Evolutionary conservation across 2,888 invertebrate genomes (phyloP).

Genomic region (Aleiodes leptofemur): DNA sequence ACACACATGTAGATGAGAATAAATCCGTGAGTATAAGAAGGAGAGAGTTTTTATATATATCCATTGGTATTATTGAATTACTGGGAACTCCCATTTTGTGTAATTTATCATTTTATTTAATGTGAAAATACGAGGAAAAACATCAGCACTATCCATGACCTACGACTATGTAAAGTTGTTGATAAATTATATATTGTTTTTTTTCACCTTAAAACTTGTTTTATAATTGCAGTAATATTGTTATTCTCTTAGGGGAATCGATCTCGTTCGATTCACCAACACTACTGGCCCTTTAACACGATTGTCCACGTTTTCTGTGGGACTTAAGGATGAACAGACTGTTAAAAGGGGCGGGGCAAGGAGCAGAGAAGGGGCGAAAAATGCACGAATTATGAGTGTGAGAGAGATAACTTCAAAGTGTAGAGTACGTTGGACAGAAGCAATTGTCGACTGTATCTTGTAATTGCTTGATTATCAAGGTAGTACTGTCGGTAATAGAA

Average conservation of each 20-base stretch:
- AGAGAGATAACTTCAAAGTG: too few species aligned
- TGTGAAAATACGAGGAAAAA: neutral
- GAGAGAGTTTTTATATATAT: neutral
- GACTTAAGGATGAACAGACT: too few species aligned
- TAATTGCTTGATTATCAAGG: too few species aligned
- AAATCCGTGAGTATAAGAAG: neutral
- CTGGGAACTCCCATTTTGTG: conserved; percentile 7
- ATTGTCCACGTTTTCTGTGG: too few species aligned
- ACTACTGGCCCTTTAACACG: conserved; percentile 5
- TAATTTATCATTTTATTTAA: neutral
- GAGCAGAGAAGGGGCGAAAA: neutral
- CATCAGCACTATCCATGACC: conserved; percentile 15
- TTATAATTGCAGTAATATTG: too few species aligned
- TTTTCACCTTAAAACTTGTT: too few species aligned
- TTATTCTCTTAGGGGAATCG: neutral
- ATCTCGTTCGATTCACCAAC: neutral
- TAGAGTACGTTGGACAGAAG: too few species aligned
- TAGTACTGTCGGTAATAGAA: too few species aligned
- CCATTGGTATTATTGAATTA: neutral
- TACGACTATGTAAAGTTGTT: neutral
- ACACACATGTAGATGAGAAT: neutral
- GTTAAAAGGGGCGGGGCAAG: neutral
- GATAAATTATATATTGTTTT: too few species aligned
- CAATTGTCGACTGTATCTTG: too few species aligned
- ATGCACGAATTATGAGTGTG: too few species aligned